Evolutionary conservation across 2,113 vertebrate genomes (phyloP).

Genomic region (Toxostoma redivivum): DNA sequence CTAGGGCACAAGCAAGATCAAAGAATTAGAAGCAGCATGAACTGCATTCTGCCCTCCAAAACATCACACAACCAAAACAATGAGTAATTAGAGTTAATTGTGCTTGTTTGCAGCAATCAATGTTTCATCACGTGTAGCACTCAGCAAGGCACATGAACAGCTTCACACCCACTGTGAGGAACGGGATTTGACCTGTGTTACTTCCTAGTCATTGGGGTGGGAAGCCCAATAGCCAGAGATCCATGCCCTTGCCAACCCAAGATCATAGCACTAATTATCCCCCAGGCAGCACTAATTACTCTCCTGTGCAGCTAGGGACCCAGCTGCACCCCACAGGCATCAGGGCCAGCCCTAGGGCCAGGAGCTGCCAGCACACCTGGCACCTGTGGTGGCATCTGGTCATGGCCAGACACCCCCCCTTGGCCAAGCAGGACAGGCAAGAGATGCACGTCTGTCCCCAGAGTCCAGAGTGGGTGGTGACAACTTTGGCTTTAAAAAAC

Average conservation of each 20-base stretch:
- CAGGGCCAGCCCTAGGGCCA: not conserved
- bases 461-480: fast-evolving
- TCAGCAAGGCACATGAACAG: fast-evolving
- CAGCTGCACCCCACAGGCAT: fast-evolving
- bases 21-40: not conserved
- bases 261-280: not conserved
- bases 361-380: not conserved
- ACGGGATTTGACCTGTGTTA: not conserved
- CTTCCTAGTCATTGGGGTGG: not conserved
- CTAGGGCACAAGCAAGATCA: not conserved
- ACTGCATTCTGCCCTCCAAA: not conserved
- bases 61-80: not conserved
- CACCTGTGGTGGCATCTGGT: not conserved
- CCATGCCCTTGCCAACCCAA: not conserved
- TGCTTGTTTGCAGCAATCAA: not conserved
- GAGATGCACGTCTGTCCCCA: not conserved
- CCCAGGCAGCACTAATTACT: not conserved
- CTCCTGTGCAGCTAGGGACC: fast-evolving
- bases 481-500: not conserved
- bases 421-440: not conserved
- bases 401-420: not conserved
- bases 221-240: not conserved
- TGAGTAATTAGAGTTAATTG: not conserved
- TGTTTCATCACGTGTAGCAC: not conserved
- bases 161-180: not conserved